These are phyloP conservation scores for Lonchura striata DNA, from an alignment of 2,113 vertebrate genomes.

Conservation along the genomic window DNA sequence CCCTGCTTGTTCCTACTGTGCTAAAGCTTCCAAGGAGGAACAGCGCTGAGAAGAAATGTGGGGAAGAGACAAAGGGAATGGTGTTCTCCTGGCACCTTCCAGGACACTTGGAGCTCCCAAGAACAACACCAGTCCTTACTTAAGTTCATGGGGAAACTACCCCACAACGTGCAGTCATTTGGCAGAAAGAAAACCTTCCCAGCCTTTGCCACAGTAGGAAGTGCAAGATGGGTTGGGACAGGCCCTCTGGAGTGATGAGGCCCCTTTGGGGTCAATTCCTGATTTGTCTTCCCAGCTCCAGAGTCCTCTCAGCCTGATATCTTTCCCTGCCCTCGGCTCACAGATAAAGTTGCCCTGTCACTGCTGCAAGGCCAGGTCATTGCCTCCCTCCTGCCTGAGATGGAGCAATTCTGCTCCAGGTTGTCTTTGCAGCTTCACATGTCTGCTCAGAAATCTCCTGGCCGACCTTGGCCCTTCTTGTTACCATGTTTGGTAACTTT, in stretches of 20 bases:
- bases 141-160: background rate
- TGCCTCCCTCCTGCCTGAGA: background rate
- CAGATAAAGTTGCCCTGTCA: background rate
- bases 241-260: background rate
- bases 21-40: background rate
- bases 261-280: background rate
- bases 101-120: background rate
- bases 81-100: background rate
- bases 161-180: fast-evolving
- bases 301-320: background rate
- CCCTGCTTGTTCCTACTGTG: background rate
- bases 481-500: constrained; percentile 51
- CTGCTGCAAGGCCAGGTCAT: fast-evolving
- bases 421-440: constrained; percentile 21
- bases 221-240: background rate
- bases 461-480: constrained; percentile 58
- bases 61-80: background rate
- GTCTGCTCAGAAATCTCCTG: constrained; percentile 20
- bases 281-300: background rate
- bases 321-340: fast-evolving
- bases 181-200: background rate
- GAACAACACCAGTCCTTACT: background rate
- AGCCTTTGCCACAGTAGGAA: background rate
- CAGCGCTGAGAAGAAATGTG: background rate
- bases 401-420: background rate